These are phyloP conservation scores for Chamaetylas fuelleborni DNA, from an alignment of 2,113 vertebrate species.

Conservation along the genomic window DNA sequence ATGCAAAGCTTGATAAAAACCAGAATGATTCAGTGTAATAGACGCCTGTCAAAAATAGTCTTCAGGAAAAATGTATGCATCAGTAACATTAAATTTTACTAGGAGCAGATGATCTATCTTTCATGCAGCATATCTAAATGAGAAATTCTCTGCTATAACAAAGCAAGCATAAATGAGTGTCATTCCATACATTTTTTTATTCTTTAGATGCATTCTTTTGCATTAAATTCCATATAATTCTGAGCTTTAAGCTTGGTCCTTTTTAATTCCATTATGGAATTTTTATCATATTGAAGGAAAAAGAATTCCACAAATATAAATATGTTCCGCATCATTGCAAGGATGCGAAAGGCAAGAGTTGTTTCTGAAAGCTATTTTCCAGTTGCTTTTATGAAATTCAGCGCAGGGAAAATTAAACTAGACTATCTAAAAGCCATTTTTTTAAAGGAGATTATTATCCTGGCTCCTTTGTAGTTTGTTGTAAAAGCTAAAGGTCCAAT, in stretches of 20 bases:
- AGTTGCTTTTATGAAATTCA: not conserved
- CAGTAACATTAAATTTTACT: conserved; percentile 39
- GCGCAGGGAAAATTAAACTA: not conserved
- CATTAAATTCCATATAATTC: not conserved
- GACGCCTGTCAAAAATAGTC: conserved; percentile 37
- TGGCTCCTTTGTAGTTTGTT: not conserved
- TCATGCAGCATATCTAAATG: conserved; percentile 15
- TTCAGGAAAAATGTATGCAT: conserved; percentile 44
- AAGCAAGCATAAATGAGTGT: not conserved
- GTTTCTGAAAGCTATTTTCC: not conserved
- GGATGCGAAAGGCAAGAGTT: not conserved
- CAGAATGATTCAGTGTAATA: not conserved
- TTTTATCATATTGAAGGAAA: not conserved
- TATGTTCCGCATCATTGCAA: not conserved
- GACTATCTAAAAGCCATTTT: fast-evolving
- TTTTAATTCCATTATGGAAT: not conserved
- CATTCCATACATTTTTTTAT: not conserved
- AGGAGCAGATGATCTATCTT: conserved; percentile 21
- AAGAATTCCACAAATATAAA: not conserved
- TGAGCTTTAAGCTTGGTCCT: not conserved
- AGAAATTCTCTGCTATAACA: not conserved
- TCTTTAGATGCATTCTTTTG: not conserved
- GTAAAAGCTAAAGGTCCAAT: not conserved
- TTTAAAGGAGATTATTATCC: not conserved
- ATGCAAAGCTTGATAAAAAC: not conserved